phyloP scores from a whole-genome alignment of 2,113 vertebrate species.

The Echinops telfairi region DNA sequence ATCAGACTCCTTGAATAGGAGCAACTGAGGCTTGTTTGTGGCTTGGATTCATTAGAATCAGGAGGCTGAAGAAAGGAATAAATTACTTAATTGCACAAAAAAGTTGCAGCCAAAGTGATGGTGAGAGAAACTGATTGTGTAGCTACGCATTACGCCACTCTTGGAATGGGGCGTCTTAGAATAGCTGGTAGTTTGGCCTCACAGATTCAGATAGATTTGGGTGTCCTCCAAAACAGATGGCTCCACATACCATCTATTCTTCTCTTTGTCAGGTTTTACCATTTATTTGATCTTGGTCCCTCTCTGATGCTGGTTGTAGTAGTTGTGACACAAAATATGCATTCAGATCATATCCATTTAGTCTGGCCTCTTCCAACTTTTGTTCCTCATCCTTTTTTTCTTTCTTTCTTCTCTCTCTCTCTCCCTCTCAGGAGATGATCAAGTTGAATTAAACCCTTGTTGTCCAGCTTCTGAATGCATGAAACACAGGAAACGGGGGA shows the following conservation, averaged over 20 bases:
- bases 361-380: slow-evolving; percentile 89
- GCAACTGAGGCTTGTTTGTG: slow-evolving; percentile 99
- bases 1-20: slow-evolving; percentile 99
- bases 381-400: slow-evolving; percentile 79
- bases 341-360: slow-evolving; percentile 91
- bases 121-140: slow-evolving; percentile 93
- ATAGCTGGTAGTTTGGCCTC: slow-evolving; percentile 98
- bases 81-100: slow-evolving; percentile 99
- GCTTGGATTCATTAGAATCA: slow-evolving; percentile 99
- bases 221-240: slow-evolving; percentile 99
- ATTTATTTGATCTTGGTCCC: slow-evolving; percentile 95
- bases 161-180: slow-evolving; percentile 99
- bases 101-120: slow-evolving; percentile 96
- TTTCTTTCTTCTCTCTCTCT: not conserved
- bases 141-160: slow-evolving; percentile 95
- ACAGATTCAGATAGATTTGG: slow-evolving; percentile 95
- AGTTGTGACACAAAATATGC: slow-evolving; percentile 92
- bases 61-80: slow-evolving; percentile 99
- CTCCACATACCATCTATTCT: slow-evolving; percentile 98
- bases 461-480: slow-evolving; percentile 82
- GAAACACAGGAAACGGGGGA: slow-evolving; percentile 77
- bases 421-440: slow-evolving; percentile 87
- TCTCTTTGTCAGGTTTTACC: slow-evolving; percentile 98
- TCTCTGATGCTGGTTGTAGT: slow-evolving; percentile 93
- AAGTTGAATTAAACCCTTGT: slow-evolving; percentile 88